Evolutionary conservation across 2,888 invertebrate genomes (phyloP).

Genomic region (Callinectes sapidus): DNA sequence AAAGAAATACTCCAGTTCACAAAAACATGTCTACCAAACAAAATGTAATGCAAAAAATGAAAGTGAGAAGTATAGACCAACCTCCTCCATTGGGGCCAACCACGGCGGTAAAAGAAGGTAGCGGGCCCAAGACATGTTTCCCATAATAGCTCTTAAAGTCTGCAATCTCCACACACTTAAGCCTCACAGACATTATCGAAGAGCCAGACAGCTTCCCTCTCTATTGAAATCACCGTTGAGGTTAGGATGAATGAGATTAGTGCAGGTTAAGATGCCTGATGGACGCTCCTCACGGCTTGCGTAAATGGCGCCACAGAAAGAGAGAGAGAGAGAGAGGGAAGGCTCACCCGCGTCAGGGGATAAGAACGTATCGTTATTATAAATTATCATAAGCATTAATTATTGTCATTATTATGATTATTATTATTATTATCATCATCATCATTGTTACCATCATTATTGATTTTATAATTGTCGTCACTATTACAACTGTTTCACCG

Average conservation of each 20-base stretch:
- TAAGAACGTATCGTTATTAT: too few species aligned
- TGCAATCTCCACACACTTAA: conserved; percentile 96
- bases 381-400: too few species aligned
- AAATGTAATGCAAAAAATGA: neutral
- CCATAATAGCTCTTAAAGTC: conserved; percentile 99
- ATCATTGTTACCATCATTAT: too few species aligned
- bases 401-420: too few species aligned
- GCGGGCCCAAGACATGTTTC: conserved; percentile 92
- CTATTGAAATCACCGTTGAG: too few species aligned
- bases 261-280: neutral
- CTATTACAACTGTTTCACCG: too few species aligned
- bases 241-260: neutral
- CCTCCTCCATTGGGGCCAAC: conserved; percentile 99
- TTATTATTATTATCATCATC: too few species aligned
- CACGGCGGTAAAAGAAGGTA: conserved; percentile 97
- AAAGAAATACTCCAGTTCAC: too few species aligned
- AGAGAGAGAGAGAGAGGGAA: too few species aligned
- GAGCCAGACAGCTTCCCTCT: neutral
- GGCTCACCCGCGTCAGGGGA: too few species aligned
- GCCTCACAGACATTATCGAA: conserved; percentile 83
- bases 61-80: conserved; percentile 75
- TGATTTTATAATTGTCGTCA: too few species aligned
- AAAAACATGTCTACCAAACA: neutral
- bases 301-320: neutral
- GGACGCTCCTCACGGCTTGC: neutral